Evolutionary conservation across 2,113 vertebrate species (phyloP), one percentile per base, ranked within the genome.

Genomic region (Penelope pileata): DNA sequence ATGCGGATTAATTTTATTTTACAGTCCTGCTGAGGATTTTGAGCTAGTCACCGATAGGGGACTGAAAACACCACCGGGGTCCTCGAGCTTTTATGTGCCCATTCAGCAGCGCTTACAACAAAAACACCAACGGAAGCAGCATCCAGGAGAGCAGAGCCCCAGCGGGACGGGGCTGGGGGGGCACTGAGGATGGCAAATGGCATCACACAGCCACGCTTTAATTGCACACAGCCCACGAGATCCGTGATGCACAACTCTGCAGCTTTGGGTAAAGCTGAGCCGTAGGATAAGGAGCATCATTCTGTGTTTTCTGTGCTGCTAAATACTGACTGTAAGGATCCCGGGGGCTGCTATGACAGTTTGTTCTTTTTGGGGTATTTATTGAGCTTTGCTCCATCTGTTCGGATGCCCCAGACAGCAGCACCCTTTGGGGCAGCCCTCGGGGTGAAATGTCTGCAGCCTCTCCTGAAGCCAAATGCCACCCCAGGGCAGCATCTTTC

Each of bases 1-100:
- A 90, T 77, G 77, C 82, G 91, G 95, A 90, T 91, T 73, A n/a
- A 73, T 94, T 93, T 74, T 51, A 48, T 89, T 92, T 94, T 84
- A 80, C 68, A 51, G 45, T 45, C 56, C 93, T 64, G 53, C 16
- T 7, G 79, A 86, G 85, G 43, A 60, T 93, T 91, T 45, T 0
- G 5, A 92, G 88, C 62, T 21, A 69, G 72, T 91, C 88, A 53
- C 69, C 2, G 1, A 30, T 24, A 73, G 1, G 6, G 74, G 51
- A 42, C 81, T 93, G 80, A 96, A 95, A 95, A 95, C 75, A 91
- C 38, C 86, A 34, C 58, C 2, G 2, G 67, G 40, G 75, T 32
- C 94, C 91, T 91, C 1, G 1, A 69, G 62, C 19, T 82, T 91
- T 84, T 90, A 18, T 91, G 88, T 47, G 62, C 40, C 80, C 3